These are phyloP conservation scores for Nannospalax galili DNA, from an alignment of 2,113 vertebrate genomes.

Conservation along the genomic window DNA sequence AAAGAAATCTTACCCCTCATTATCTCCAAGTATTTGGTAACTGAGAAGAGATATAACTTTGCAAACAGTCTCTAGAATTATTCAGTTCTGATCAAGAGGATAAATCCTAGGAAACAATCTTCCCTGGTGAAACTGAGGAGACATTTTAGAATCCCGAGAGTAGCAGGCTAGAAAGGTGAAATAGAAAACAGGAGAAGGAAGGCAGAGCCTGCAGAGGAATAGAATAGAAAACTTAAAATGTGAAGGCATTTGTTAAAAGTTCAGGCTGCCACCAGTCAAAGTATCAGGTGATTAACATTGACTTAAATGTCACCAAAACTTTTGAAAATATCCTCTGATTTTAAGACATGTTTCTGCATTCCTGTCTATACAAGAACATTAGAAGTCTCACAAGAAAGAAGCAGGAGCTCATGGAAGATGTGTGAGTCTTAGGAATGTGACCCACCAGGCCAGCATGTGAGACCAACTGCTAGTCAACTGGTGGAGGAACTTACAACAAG, in stretches of 20 bases:
- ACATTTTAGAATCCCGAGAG: slow-evolving; percentile 49
- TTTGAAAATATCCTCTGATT: slow-evolving; percentile 19
- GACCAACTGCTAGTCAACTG: neutral
- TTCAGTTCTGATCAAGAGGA: slow-evolving; percentile 63
- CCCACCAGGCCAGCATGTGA: neutral
- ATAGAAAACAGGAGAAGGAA: slow-evolving; percentile 53
- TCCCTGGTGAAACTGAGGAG: slow-evolving; percentile 32
- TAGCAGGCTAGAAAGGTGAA: slow-evolving; percentile 19
- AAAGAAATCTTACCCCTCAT: slow-evolving; percentile 68
- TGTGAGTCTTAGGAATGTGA: neutral
- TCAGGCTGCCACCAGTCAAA: neutral
- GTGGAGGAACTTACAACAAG: neutral
- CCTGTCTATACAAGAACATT: neutral
- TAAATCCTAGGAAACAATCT: slow-evolving; percentile 50
- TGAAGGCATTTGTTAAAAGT: slow-evolving; percentile 31
- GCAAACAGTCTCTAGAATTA: slow-evolving; percentile 67
- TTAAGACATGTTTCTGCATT: neutral
- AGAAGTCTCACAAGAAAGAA: slow-evolving; percentile 38
- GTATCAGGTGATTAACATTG: slow-evolving; percentile 36
- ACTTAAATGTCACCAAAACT: slow-evolving; percentile 49
- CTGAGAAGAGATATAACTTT: slow-evolving; percentile 64
- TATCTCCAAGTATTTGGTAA: slow-evolving; percentile 67
- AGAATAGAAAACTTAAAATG: slow-evolving; percentile 26
- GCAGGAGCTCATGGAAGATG: neutral
- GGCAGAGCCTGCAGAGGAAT: neutral